Conservation (phyloP, 2,797 vertebrate species). For the Choloepus didactylus region DNA sequence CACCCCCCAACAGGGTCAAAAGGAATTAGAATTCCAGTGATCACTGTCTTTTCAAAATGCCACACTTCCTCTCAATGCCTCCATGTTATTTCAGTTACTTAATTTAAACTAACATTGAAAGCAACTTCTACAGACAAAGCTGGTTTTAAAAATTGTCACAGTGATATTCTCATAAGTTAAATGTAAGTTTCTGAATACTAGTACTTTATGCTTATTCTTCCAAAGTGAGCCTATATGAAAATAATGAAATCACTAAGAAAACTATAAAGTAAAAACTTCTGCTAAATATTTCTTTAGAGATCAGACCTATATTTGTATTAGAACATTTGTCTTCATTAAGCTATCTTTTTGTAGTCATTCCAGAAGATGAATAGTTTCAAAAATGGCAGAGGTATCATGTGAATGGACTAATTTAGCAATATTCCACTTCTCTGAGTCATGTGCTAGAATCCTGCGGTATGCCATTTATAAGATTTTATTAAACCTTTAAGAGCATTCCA, state of each 20-base stretch:
- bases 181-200: background rate
- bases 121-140: background rate
- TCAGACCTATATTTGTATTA: slow-evolving; percentile 57
- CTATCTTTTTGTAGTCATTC: slow-evolving; percentile 79
- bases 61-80: background rate
- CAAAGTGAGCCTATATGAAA: background rate
- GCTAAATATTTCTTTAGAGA: slow-evolving; percentile 15
- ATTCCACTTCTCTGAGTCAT: slow-evolving; percentile 76
- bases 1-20: background rate
- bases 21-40: background rate
- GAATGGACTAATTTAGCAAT: slow-evolving; percentile 64
- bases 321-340: slow-evolving; percentile 76
- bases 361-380: slow-evolving; percentile 68
- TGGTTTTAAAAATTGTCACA: slow-evolving; percentile 44
- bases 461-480: slow-evolving; percentile 79
- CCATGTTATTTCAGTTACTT: background rate
- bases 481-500: slow-evolving; percentile 79
- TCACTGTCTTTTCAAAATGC: background rate
- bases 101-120: background rate
- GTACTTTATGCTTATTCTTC: background rate
- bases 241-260: slow-evolving; percentile 28
- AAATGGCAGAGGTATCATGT: slow-evolving; percentile 74
- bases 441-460: slow-evolving; percentile 57
- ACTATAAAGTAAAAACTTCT: background rate
- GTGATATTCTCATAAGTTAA: background rate